phyloP scores from a whole-genome alignment of 2,113 vertebrate species.

The Morone saxatilis region DNA sequence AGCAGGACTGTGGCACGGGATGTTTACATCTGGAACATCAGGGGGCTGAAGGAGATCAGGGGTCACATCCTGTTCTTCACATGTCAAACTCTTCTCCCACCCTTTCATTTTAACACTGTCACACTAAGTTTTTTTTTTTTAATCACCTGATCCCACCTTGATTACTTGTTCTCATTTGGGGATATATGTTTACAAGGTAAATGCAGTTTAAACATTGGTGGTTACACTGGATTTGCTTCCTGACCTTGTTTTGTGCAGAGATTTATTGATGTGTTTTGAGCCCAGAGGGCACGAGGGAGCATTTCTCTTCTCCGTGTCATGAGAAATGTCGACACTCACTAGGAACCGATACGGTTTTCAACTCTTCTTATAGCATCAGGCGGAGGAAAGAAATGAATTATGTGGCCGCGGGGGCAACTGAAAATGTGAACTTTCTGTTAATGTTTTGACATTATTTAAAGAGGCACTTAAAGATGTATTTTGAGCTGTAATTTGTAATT shows the following conservation, averaged over 20 bases:
- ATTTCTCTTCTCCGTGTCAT: background rate
- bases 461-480: no score
- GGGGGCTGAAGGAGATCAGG: slow-evolving; percentile 1
- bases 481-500: no score
- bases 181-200: accelerated
- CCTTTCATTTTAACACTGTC: background rate
- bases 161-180: no score
- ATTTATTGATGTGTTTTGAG: background rate
- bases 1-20: slow-evolving; percentile 6
- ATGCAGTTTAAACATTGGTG: background rate
- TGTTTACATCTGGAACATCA: slow-evolving; percentile 47
- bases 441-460: no score
- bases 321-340: slow-evolving; percentile 2
- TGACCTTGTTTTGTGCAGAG: background rate
- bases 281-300: slow-evolving; percentile 19
- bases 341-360: background rate
- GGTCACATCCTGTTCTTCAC: slow-evolving; percentile 52
- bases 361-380: background rate
- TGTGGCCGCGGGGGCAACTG: no score
- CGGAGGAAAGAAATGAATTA: background rate
- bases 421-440: background rate
- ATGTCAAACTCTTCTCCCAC: slow-evolving; percentile 17
- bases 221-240: background rate
- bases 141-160: background rate
- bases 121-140: background rate